Conservation (phyloP, 2,113 vertebrate species). For the Budorcas taxicolor region DNA sequence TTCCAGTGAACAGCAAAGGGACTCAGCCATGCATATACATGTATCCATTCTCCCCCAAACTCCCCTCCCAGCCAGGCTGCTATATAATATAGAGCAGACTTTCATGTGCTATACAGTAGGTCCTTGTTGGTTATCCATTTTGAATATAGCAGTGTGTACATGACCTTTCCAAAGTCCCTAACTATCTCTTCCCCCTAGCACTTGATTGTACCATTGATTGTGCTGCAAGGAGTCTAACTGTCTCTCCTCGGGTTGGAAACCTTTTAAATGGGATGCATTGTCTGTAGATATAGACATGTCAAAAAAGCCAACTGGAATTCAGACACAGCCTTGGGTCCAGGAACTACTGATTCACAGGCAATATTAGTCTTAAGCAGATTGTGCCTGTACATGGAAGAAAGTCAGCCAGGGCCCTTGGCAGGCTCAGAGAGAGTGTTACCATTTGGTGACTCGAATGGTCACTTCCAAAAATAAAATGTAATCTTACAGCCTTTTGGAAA, state of each 20-base stretch:
- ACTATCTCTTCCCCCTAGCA: not conserved
- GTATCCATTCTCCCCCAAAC: not conserved
- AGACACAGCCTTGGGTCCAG: not conserved
- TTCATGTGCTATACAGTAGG: not conserved
- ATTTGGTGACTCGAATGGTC: not conserved
- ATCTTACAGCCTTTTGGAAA: not conserved
- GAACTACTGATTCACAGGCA: not conserved
- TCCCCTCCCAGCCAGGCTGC: not conserved
- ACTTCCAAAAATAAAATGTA: slow-evolving; percentile 3
- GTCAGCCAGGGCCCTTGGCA: not conserved
- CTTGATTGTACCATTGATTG: not conserved
- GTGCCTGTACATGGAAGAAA: not conserved
- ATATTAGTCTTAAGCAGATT: not conserved
- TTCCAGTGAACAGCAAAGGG: not conserved
- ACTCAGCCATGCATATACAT: not conserved
- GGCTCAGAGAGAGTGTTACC: not conserved
- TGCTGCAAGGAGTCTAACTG: not conserved
- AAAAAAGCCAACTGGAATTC: not conserved
- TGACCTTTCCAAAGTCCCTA: not conserved
- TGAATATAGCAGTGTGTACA: not conserved
- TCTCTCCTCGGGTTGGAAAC: not conserved
- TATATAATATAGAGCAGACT: not conserved
- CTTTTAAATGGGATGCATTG: not conserved
- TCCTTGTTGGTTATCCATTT: not conserved
- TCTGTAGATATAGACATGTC: not conserved